Percentiles rank a stretch among this genome's conserved stretches.
These are phyloP conservation scores for Margarornis squamiger DNA, from an alignment of 2,797 vertebrate species.

Conservation along the genomic window DNA sequence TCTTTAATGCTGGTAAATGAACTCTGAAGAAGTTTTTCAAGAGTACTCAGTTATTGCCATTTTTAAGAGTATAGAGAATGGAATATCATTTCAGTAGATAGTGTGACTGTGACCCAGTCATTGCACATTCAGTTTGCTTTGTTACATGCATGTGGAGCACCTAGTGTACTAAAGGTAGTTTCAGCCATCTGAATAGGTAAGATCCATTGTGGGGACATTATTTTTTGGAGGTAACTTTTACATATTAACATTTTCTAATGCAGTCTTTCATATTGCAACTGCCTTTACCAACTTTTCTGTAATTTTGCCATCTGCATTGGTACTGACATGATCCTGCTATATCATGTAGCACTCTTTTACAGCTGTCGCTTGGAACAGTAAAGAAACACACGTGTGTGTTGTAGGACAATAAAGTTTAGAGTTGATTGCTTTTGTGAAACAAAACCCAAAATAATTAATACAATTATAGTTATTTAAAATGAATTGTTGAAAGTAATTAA, in stretches of 20 bases:
- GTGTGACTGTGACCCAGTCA: background rate
- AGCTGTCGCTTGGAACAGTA: background rate
- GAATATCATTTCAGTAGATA: background rate
- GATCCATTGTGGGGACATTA: background rate
- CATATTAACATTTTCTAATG: background rate
- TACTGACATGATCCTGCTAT: background rate
- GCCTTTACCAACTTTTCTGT: background rate
- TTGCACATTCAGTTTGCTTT: background rate
- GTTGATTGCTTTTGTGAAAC: background rate
- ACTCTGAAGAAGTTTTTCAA: background rate
- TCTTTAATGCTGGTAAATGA: background rate
- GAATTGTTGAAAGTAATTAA: background rate
- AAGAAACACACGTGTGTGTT: background rate
- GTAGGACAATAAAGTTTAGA: background rate
- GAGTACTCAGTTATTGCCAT: background rate
- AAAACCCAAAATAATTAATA: background rate
- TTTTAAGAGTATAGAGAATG: background rate
- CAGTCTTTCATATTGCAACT: background rate
- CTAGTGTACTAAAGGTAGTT: background rate
- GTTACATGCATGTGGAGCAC: background rate
- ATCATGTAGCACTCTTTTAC: background rate
- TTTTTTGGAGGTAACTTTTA: background rate
- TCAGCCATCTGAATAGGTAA: background rate
- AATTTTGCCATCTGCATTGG: background rate
- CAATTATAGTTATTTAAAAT: background rate